Base-by-base conservation (phyloP, 1,140 invertebrate genomes). In the Probaryconus sp. region DNA sequence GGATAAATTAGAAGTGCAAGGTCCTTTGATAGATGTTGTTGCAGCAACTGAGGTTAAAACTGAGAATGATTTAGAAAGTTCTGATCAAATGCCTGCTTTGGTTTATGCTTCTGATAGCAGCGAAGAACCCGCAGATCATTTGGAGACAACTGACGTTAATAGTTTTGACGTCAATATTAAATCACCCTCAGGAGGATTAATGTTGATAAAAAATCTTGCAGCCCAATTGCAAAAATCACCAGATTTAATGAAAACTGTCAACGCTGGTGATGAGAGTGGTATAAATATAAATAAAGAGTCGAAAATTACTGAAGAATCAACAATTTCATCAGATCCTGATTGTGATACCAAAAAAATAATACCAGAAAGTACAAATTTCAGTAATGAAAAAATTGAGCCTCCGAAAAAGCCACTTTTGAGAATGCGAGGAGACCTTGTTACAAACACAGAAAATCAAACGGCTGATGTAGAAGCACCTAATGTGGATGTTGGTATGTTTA, bases 121-220 rank as follows among this genome's bases (percentile, higher is more conserved):
- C 50, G 76, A 76, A 5, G 85, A 85, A n/a, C 79, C 81, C 5
- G 80, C 79, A 0, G 84, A 86, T 26, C 64, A 73, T 3, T 35
- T 76, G 4, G 83, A 86, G 18, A 53, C 77, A 0, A 17, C 84
- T 0, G 86, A 87, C 51, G 85, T 87, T 0, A 83, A 81, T 26
- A 82, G 70, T 26, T 78, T 88, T 88, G 0, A 79, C 0, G 73
- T 67, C 0, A 81, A 51, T 6, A 81, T 80, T 1, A 79, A 74
- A 9, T 76, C 73, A 4, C 71, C 78, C 0, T 79, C 80, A 0
- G 83, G 81, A 13, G 81, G 69, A n/a, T 80, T 75, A 0, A 87
- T 87, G 82, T 65, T 84, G 50, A 86, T 81, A 0, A 88, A 87
- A 31, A 79, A 85, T 31, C 64, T 87, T 0, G 85, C 84, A 1